Base-by-base conservation (phyloP, 2,113 vertebrate genomes). In the Channa argus region DNA sequence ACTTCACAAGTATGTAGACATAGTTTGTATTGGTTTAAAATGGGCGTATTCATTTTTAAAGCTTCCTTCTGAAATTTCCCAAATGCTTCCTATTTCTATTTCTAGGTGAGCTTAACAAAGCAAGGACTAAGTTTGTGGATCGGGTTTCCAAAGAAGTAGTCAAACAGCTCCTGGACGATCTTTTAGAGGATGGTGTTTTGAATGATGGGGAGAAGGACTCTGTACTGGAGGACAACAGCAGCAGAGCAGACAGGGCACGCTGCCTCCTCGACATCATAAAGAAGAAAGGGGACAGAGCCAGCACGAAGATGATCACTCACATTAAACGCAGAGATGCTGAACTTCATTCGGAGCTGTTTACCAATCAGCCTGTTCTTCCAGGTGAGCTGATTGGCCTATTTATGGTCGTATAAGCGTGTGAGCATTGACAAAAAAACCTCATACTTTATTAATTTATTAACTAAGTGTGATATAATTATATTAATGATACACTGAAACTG, bases 221-320 rank as follows among this genome's bases (percentile, higher is more conserved):
- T 1, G 62, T 95, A 6, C 53, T 41, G 3, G 54, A 62, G 0
- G 56, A 33, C 5, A 59, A 87, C 4, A 0, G 0, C 0, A 50
- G 47, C 3, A 62, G 11, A 0, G 0, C 39, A 0, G 77, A 93
- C 45, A 92, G 84, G 43, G 94, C 93, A 8, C 86, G 91, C 0
- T 8, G 2, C 8, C 54, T 96, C 70, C 75, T 93, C 0, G 93
- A 95, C 24, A 41, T 0, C 0, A 77, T 96, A 50, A 50, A 6
- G 2, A 74, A 4, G 2, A 95, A 95, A 79, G 94, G 95, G 3
- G 2, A 4, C 0, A 4, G 0, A 0, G 93, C 93, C 6, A 92
- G 92, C 47, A 44, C 65, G 2, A 73, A 85, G 14, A 71, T 85
- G 15, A 87, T 94, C 0, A 0, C 0, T 14, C 36, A 53, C 3